These are phyloP conservation scores for Lamellibrachia luymesi DNA, from an alignment of 1,140 invertebrate species.

Conservation along the genomic window DNA sequence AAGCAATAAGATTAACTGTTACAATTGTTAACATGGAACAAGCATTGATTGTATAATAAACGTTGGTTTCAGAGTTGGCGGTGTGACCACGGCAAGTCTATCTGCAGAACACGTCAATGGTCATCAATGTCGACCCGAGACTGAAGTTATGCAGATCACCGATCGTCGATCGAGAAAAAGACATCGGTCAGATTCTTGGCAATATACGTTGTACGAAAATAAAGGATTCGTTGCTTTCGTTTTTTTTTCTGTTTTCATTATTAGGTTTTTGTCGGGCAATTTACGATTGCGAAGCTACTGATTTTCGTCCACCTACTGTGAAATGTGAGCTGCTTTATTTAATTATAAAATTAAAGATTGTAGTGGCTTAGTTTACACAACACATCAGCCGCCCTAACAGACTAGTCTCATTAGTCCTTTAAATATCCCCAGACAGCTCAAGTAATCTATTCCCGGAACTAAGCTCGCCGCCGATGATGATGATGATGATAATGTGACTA, in stretches of 20 bases:
- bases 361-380: background rate
- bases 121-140: background rate
- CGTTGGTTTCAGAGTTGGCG: background rate
- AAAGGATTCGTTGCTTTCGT: background rate
- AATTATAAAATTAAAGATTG: background rate
- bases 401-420: too few species aligned
- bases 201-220: background rate
- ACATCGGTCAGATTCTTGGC: background rate
- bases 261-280: background rate
- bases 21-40: background rate
- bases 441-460: too few species aligned
- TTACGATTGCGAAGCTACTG: too few species aligned
- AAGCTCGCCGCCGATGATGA: too few species aligned
- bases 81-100: background rate
- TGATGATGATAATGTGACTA: too few species aligned
- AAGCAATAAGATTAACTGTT: background rate
- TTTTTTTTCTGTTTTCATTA: background rate
- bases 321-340: background rate
- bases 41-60: background rate
- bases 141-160: background rate
- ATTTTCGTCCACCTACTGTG: too few species aligned
- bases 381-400: background rate
- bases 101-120: too few species aligned
- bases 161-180: background rate
- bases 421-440: too few species aligned